Base-by-base conservation (phyloP, 2,888 invertebrate species). In the Pinctada fucata region DNA sequence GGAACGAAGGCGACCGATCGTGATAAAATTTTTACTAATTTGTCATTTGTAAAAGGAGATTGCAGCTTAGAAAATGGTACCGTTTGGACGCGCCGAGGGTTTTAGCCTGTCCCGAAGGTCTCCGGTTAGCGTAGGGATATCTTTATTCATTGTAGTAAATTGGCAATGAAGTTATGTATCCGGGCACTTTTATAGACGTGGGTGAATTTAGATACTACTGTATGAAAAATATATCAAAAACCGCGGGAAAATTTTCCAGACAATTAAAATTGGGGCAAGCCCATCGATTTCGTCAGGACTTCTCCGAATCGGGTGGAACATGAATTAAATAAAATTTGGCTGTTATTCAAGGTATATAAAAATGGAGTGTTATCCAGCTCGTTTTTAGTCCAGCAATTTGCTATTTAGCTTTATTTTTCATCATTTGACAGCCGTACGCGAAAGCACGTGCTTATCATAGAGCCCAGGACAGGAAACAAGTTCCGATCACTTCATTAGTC, bases 1-100 rank as follows among this genome's bases (percentile, higher is more conserved):
- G 31, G 69, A 68, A 69, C 47, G 58, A 58, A 47, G 48, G 63
- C 58, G 69, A 63, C 69, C 68, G 66, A 75, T 69, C 63, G 75
- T 75, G 75, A 75, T 75, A 75, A 75, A 75, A 75, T 75, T 75
- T 75, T 16, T 71, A 58, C 68, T 63, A 75, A 75, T 75, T 75
- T 75, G 69, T 75, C 75, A 75, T 75, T 69, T 49, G 8, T 49
- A n/a, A 49, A 66, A 74, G 74, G 66, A 48, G 58, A 49, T 66
- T 66, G 47, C n/a, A 63, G 66, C 74, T 74, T 16, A 69, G 75
- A 58, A 47, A 58, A 47, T 63, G 58, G 63, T 69, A 75, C 67
- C 75, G 47, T 5, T 6, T 48, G 69, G 75, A 75, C 69, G 68
- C 47, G 45, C 48, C 52, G 58, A 68, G 16, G 63, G 75, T 69